Percentiles rank a stretch among this genome's conserved stretches.
Evolutionary conservation across 2,888 invertebrate species (phyloP).

Genomic region (Mycogona germanica): DNA sequence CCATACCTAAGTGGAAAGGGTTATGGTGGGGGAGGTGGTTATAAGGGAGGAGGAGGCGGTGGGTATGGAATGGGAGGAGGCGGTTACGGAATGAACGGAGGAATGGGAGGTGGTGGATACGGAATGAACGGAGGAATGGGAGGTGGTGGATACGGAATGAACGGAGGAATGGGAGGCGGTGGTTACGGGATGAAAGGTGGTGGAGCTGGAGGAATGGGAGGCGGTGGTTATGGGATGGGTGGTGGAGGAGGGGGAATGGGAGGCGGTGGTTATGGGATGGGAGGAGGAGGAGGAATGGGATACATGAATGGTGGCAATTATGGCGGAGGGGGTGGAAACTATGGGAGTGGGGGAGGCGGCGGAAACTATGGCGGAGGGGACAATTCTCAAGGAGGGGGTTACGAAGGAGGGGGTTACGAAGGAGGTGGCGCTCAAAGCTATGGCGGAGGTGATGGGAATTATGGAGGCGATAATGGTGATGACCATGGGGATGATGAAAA

Average conservation of each 20-base stretch:
- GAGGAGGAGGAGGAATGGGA: not conserved
- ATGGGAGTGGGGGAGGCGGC: not conserved
- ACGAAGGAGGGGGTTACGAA: not conserved
- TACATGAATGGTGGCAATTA: not conserved
- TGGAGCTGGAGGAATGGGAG: not conserved
- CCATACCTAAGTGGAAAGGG: not conserved
- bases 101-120: not conserved
- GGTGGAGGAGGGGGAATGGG: not conserved
- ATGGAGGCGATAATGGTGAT: no score
- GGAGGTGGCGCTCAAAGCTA: not conserved
- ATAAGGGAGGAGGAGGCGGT: not conserved
- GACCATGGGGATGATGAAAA: not conserved
- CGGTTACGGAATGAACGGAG: not conserved
- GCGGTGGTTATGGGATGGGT: not conserved
- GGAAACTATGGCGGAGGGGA: not conserved
- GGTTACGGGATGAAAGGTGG: not conserved
- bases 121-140: not conserved
- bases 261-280: not conserved
- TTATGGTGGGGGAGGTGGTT: conserved; percentile 3
- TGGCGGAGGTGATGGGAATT: not conserved
- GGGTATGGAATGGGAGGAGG: not conserved
- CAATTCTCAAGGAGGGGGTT: not conserved
- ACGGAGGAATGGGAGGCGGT: not conserved
- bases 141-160: not conserved
- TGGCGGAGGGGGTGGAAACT: not conserved